These are phyloP conservation scores for Galerucella calmariensis DNA, from an alignment of 2,888 invertebrate species.

Conservation along the genomic window DNA sequence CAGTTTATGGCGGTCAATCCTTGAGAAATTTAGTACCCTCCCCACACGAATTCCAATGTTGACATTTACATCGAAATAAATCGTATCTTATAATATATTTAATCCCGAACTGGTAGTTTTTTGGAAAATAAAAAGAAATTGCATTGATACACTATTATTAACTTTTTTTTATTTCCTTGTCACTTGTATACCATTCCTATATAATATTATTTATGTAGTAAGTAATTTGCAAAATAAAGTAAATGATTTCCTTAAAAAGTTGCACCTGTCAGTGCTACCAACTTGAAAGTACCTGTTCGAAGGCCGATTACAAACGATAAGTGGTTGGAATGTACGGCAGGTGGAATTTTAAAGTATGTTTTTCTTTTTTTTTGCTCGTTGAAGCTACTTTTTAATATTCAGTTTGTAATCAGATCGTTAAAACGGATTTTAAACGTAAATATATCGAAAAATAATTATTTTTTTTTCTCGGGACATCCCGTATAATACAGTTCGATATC, in stretches of 20 bases:
- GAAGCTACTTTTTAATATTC: constrained; percentile 12
- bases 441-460: too few relatives aligned
- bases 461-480: not conserved
- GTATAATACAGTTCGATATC: not conserved
- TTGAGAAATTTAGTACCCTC: constrained; percentile 7
- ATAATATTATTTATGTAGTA: too few relatives aligned
- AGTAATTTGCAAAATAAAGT: not conserved
- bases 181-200: too few relatives aligned
- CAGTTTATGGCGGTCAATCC: constrained; percentile 10
- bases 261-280: constrained; percentile 44
- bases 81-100: too few relatives aligned
- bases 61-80: not conserved
- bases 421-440: not conserved
- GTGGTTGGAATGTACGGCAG: constrained; percentile 48
- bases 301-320: constrained; percentile 55
- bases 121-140: too few relatives aligned
- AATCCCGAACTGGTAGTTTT: too few relatives aligned
- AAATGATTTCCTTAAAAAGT: constrained; percentile 25
- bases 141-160: too few relatives aligned
- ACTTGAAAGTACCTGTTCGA: constrained; percentile 53
- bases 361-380: not conserved
- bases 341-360: constrained; percentile 49
- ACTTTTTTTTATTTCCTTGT: too few relatives aligned
- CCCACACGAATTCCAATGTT: constrained; percentile 12
- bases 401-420: not conserved